Evolutionary conservation across 2,113 vertebrate genomes (phyloP), one percentile per base, ranked within the genome.

Genomic region (Abramis brama): DNA sequence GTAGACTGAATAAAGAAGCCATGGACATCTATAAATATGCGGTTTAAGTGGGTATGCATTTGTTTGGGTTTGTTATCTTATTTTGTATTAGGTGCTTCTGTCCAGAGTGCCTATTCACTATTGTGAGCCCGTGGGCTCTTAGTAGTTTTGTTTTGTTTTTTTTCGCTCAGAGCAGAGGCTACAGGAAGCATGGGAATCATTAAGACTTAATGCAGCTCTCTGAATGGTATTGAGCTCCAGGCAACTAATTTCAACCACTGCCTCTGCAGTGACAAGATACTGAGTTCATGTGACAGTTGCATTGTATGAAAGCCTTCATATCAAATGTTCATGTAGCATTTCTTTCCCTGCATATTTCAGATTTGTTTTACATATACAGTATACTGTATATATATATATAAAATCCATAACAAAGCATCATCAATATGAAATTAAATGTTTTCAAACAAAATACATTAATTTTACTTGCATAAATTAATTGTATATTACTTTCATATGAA

Each of bases 181-280:
- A 19, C 21, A 66, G 23, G 59, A 81, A 66, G 21, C 59, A 81
- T 27, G 39, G 36, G 19, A 47, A 47, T 81, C 60, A 81, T 81
- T 81, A 81, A 81, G 79, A 81, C 59, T 66, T 81, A 81, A 81
- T 81, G 60, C 60, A 45, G 60, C 79, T 81, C 59, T 64, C 59
- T 81, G 36, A 66, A 64, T 81, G 60, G 52, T 66, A 30, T 81
- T 81, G 45, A 57, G 79, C 79, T 47, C 60, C 79, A 66, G 79
- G 79, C 79, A 66, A 81, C 79, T 81, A 39, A 64, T 66, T 81
- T 81, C 15, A 81, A 8, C 59, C 7, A 19, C 23, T 47, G 79
- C 39, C 60, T 43, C 25, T 64, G 57, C 39, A 8, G 30, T 47
- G 36, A 45, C 47, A 55, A 81, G 36, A 81, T 64, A 43, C 39